phyloP scores from a whole-genome alignment of 2,888 invertebrate genomes.

The Cephalotes varians region DNA sequence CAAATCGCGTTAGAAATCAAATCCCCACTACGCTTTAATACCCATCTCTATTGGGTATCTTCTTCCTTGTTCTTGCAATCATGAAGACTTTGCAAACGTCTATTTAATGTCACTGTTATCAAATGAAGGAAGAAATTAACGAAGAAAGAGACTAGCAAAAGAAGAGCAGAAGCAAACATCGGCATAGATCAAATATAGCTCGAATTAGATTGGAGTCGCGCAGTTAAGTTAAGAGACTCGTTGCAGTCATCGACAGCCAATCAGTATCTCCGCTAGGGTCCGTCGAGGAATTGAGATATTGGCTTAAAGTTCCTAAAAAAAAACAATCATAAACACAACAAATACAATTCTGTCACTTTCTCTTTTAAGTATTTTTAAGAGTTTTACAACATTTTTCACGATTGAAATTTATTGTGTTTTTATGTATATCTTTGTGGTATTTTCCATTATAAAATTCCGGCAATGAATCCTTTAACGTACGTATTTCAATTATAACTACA shows the following conservation, averaged over 20 bases:
- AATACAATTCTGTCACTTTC: background rate
- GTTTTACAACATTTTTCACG: background rate
- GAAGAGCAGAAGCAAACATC: background rate
- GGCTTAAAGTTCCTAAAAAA: background rate
- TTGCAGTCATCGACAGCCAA: background rate
- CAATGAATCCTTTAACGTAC: conserved; percentile 80
- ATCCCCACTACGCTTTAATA: background rate
- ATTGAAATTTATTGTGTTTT: background rate
- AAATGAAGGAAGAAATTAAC: background rate
- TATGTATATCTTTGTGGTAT: background rate
- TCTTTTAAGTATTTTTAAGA: background rate
- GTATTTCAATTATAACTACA: conserved; percentile 42
- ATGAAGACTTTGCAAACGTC: background rate
- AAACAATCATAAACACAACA: background rate
- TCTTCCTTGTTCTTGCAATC: background rate
- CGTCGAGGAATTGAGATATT: background rate
- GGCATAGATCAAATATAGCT: background rate
- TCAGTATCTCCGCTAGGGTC: background rate
- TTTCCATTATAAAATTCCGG: background rate
- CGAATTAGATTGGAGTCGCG: background rate
- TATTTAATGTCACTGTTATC: background rate
- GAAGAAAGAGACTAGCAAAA: background rate
- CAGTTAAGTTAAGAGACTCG: background rate
- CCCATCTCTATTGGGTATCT: background rate
- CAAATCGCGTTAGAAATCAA: background rate